These are phyloP conservation scores for Notarius lentiginosus DNA, from an alignment of 2,113 vertebrate genomes.

Conservation along the genomic window DNA sequence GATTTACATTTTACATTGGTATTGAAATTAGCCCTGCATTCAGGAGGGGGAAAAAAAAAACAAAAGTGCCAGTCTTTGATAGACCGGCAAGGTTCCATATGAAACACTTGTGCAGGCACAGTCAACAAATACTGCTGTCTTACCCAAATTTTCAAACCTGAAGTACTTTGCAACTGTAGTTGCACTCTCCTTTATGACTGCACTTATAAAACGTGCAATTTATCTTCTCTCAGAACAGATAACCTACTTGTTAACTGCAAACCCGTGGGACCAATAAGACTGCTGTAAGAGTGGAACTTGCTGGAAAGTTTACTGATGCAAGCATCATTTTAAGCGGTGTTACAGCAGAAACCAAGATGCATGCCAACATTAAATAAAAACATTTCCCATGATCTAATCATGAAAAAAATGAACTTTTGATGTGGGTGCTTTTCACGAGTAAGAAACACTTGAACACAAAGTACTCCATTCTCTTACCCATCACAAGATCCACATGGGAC, in stretches of 20 bases:
- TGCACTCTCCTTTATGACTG: background rate
- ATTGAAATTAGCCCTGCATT: slow-evolving; percentile 28
- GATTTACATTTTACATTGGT: slow-evolving; percentile 23
- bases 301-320: slow-evolving; percentile 11
- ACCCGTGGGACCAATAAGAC: background rate
- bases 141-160: slow-evolving; percentile 11
- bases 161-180: background rate
- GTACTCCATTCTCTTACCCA: background rate
- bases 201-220: background rate
- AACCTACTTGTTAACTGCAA: background rate
- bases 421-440: background rate
- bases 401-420: background rate
- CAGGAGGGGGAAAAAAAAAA: background rate
- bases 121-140: slow-evolving; percentile 5
- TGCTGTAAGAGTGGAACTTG: background rate
- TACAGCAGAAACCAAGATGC: background rate
- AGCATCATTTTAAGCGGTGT: background rate
- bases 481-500: background rate
- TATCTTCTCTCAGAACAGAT: background rate
- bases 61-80: background rate
- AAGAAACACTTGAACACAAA: background rate
- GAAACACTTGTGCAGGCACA: background rate
- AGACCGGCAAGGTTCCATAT: slow-evolving; percentile 18
- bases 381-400: background rate
- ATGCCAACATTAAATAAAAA: background rate